Conservation (phyloP, 2,888 invertebrate genomes). For the Watsonalla cultraria region DNA sequence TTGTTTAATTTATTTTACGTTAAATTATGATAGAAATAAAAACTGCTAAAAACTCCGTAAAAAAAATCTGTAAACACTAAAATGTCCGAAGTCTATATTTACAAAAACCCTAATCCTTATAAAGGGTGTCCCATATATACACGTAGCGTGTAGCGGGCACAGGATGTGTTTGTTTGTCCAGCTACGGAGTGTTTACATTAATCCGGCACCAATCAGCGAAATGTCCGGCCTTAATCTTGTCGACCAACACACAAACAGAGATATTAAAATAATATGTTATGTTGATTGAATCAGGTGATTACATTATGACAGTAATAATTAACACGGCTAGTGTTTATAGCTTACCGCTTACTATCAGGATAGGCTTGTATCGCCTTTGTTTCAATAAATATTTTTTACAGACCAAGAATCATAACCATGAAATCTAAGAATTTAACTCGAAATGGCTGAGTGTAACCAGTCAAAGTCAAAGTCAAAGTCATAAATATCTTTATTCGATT, state of each 20-base stretch:
- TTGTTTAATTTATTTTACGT: too few species aligned
- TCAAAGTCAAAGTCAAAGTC: too few species aligned
- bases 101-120: background rate
- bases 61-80: background rate
- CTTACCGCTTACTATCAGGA: too few species aligned
- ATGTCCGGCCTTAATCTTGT: slow-evolving; percentile 4
- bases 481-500: too few species aligned
- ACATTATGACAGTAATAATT: too few species aligned
- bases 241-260: slow-evolving; percentile 4
- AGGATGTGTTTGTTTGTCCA: background rate
- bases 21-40: too few species aligned
- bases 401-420: too few species aligned
- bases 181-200: slow-evolving; percentile 2
- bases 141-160: background rate
- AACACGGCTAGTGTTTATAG: too few species aligned
- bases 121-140: background rate
- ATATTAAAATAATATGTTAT: background rate
- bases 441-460: too few species aligned
- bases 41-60: background rate
- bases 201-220: slow-evolving; percentile 5
- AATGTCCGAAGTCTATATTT: background rate
- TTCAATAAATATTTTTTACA: too few species aligned
- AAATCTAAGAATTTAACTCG: too few species aligned
- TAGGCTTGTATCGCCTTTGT: too few species aligned
- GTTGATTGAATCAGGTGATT: background rate